Base-by-base conservation (phyloP, 2,888 invertebrate species). In the Tenthredo livida region DNA sequence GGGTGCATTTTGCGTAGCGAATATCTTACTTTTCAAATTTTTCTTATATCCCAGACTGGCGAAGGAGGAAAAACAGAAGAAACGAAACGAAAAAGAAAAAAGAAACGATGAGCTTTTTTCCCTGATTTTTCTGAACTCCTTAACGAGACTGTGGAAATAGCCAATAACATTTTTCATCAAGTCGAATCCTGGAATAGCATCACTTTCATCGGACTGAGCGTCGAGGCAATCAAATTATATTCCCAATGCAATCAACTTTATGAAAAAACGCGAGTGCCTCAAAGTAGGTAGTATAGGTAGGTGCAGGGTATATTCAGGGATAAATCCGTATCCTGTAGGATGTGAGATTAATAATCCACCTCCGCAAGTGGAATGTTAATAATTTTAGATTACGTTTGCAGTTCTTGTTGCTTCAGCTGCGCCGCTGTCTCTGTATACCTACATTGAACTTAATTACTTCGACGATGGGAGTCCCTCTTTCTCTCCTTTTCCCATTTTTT, bases 181-280 rank as follows among this genome's bases (percentile, higher is more conserved):
- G 87, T 88, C 86, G 86, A 87, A 86, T 87, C 88, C 88, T 85
- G 88, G 90, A 89, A 92, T 92, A 91, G 54, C 77, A 77, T 50
- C 83, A 43, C 87, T 87, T 89, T 90, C 88, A 90, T 90, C 88
- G 91, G 89, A 89, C 88, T 87, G 84, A 87, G 89, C 58, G 67
- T 17, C 89, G 88, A 88, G 89, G 90, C 90, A 92, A 92, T 92
- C 90, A 91, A 92, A 92, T 92, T 92, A 90, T 91, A 92, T 91
- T 92, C 91, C 91, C 92, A 90, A 88, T 85, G 91, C 91, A 92
- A 92, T 92, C 91, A 92, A 90, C 87, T 90, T 88, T 82, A 84
- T 77, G 70, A 82, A 65, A 77, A 61, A 86, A 86, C 86, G 87
- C 85, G 86, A 87, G 87, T 88, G 86, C 86, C 86, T 83, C 85